Base-by-base conservation (phyloP, 2,113 vertebrate species). In the Cynopterus brachyotis region DNA sequence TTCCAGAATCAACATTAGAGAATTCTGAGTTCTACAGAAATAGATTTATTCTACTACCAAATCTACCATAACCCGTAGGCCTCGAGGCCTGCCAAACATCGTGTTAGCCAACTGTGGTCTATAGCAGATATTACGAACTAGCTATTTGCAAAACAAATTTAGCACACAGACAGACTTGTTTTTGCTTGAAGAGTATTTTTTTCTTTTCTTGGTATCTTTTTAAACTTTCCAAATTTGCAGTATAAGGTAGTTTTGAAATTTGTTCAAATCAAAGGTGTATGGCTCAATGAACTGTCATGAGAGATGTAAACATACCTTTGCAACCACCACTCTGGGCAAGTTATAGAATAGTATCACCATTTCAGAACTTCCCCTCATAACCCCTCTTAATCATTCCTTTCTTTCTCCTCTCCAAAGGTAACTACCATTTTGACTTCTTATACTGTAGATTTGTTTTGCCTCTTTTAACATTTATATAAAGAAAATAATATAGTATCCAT, bases 391-490 rank as follows among this genome's bases (percentile, higher is more conserved):
- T 78, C 73, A 88, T 79, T 64, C 8, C 32, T 32, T 93, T 53
- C 45, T 72, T 76, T 30, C 66, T 69, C 45, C n/a, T 70, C 30
- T 15, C 42, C 47, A 59, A 28, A 96, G 60, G 42, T 66, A 88
- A 89, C 42, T 57, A 42, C 37, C 66, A 85, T 76, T 53, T 83
- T 91, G 35, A 80, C 28, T 93, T 88, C 55, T 95, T 69, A 93
- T 2, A 64, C 4, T 80, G 30, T 66, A 70, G 24, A 64, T 75
- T 84, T 26, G 19, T 30, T 76, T 85, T 89, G 50, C 30, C 45
- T 78, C 60, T 89, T 96, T 85, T 64, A 88, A 83, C 19, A 20
- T 45, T 73, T 93, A 70, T 57, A 22, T 80, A 81, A 81, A 86
- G 15, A 22, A 85, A 91, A 66, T 40, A 50, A 64, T 16, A 19